Conservation (phyloP, 2,888 invertebrate genomes). For the Protophormia terraenovae region DNA sequence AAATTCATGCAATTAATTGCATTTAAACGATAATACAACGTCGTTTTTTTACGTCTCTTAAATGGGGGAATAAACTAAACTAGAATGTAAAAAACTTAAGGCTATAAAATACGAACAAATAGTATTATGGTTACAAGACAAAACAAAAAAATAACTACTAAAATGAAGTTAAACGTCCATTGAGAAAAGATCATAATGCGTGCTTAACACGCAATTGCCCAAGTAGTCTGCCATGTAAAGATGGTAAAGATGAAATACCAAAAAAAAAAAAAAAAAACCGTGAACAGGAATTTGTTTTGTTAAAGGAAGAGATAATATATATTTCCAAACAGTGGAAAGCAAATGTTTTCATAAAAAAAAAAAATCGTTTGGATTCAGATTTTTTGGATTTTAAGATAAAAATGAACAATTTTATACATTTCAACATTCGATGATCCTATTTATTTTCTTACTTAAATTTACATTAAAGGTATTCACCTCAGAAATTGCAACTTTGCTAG, state of each 20-base stretch:
- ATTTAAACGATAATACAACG: slow-evolving; percentile 48
- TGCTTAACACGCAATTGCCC: slow-evolving; percentile 59
- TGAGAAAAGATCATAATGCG: slow-evolving; percentile 49
- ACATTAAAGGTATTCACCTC: no score
- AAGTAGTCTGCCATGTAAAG: slow-evolving; percentile 6
- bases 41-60: neutral
- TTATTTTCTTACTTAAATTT: no score
- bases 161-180: slow-evolving; percentile 25
- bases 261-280: neutral
- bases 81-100: slow-evolving; percentile 27
- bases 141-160: neutral
- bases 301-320: neutral
- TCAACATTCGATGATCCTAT: no score
- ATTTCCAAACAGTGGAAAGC: neutral
- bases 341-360: neutral
- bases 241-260: neutral
- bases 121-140: slow-evolving; percentile 3
- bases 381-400: no score
- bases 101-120: slow-evolving; percentile 20
- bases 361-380: neutral
- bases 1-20: slow-evolving; percentile 60
- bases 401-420: no score
- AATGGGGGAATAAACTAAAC: neutral
- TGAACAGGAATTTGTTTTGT: slow-evolving; percentile 25
- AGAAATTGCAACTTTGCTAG: no score